Conservation (phyloP, 2,888 invertebrate genomes). For the Lamproptera curius region DNA sequence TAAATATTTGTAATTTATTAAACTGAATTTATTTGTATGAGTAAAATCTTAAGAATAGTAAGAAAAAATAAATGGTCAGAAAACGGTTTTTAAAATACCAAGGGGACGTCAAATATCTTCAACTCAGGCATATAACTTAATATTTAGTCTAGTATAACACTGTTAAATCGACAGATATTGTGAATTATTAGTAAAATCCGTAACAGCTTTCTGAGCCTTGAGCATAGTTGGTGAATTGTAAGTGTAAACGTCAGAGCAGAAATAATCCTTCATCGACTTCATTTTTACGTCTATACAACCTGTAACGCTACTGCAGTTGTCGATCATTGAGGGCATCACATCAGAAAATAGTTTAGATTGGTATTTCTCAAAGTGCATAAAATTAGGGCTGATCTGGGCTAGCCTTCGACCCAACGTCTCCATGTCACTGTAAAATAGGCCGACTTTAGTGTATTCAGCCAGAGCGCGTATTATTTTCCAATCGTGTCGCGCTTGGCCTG, state of each 20-base stretch:
- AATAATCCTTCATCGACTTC: slow-evolving; percentile 51
- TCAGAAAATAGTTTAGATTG: slow-evolving; percentile 46
- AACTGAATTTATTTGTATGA: too few species aligned
- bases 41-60: too few species aligned
- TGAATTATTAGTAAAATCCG: slow-evolving; percentile 7
- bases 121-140: too few species aligned
- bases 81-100: too few species aligned
- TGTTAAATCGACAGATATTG: slow-evolving; percentile 12
- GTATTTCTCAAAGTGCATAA: slow-evolving; percentile 40
- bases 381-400: slow-evolving; percentile 58
- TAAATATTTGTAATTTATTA: too few species aligned
- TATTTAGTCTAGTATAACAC: too few species aligned
- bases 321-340: slow-evolving; percentile 32
- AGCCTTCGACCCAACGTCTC: slow-evolving; percentile 43
- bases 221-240: slow-evolving; percentile 62
- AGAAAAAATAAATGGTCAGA: too few species aligned
- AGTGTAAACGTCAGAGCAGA: slow-evolving; percentile 59
- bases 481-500: slow-evolving; percentile 94
- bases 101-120: too few species aligned
- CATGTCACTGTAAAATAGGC: slow-evolving; percentile 46
- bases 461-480: slow-evolving; percentile 93
- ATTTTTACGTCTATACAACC: slow-evolving; percentile 42
- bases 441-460: slow-evolving; percentile 50
- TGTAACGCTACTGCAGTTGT: not conserved
- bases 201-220: slow-evolving; percentile 48